Evolutionary conservation across 2,888 invertebrate genomes (phyloP).

Genomic region (Clostera curtula): DNA sequence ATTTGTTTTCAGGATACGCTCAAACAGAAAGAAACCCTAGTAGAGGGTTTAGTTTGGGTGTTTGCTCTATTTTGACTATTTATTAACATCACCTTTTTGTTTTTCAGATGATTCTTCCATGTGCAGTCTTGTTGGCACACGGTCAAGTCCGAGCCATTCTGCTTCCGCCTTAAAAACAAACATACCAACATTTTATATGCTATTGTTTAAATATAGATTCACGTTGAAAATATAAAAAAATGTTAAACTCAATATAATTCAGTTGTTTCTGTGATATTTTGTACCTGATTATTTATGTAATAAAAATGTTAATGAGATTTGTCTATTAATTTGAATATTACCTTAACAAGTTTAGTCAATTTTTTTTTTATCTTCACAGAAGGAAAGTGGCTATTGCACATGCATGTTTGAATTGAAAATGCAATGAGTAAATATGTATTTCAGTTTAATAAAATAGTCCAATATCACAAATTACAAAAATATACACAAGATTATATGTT

Average conservation of each 20-base stretch:
- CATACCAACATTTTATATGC: slow-evolving; percentile 48
- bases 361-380: no score
- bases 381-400: no score
- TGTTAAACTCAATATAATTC: slow-evolving; percentile 12
- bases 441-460: slow-evolving; percentile 33
- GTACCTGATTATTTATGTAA: slow-evolving; percentile 30
- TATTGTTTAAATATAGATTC: slow-evolving; percentile 35
- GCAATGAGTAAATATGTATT: slow-evolving; percentile 27
- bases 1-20: slow-evolving; percentile 54
- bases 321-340: slow-evolving; percentile 7
- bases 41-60: slow-evolving; percentile 54
- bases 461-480: no score
- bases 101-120: slow-evolving; percentile 73
- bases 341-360: slow-evolving; percentile 1
- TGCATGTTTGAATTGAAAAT: slow-evolving; percentile 38
- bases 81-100: slow-evolving; percentile 68
- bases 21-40: slow-evolving; percentile 35
- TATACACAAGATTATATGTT: no score
- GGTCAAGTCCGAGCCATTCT: slow-evolving; percentile 78
- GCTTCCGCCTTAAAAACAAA: slow-evolving; percentile 75
- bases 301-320: slow-evolving; percentile 14
- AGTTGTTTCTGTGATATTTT: slow-evolving; percentile 32
- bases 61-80: slow-evolving; percentile 41
- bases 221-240: slow-evolving; percentile 26
- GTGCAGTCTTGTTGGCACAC: slow-evolving; percentile 78